phyloP scores from a whole-genome alignment of 2,113 vertebrate genomes.

The Camelus dromedarius region DNA sequence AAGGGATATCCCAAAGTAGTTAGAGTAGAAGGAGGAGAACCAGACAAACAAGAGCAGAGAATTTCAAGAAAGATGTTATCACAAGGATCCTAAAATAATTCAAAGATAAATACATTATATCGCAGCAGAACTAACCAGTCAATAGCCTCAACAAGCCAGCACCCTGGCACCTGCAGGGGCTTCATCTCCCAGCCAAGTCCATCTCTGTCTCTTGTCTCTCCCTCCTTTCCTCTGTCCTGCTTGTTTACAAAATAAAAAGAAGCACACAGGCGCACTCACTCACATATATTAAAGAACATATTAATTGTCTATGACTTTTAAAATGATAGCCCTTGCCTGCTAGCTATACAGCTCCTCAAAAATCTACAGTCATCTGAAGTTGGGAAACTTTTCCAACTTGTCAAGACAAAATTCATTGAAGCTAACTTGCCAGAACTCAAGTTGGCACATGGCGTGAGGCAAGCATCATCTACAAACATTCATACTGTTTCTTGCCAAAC shows the following conservation, averaged over 20 bases:
- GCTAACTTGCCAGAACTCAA: background rate
- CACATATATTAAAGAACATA: background rate
- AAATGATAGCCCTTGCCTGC: conserved; percentile 20
- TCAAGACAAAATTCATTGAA: background rate
- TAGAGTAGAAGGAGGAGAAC: background rate
- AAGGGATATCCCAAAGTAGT: background rate
- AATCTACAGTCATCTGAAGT: background rate
- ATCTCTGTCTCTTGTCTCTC: background rate
- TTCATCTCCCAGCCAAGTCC: background rate
- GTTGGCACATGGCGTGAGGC: rapidly evolving
- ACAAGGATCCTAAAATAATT: background rate
- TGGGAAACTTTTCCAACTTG: conserved; percentile 50
- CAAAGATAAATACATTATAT: background rate
- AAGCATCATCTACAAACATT: conserved; percentile 33
- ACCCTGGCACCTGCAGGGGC: background rate
- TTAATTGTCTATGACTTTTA: background rate
- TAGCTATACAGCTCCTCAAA: conserved; percentile 47
- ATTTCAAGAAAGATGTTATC: background rate
- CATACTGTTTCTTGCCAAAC: background rate
- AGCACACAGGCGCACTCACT: background rate
- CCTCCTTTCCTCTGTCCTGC: background rate
- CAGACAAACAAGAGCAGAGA: background rate
- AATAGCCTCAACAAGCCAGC: background rate
- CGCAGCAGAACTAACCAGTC: background rate
- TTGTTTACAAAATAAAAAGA: background rate